A percentile compares a stretch with the other conserved stretches of the same genome.
These are phyloP conservation scores for Drosophila santomea DNA, from an alignment of 1,140 invertebrate genomes.

Conservation along the genomic window DNA sequence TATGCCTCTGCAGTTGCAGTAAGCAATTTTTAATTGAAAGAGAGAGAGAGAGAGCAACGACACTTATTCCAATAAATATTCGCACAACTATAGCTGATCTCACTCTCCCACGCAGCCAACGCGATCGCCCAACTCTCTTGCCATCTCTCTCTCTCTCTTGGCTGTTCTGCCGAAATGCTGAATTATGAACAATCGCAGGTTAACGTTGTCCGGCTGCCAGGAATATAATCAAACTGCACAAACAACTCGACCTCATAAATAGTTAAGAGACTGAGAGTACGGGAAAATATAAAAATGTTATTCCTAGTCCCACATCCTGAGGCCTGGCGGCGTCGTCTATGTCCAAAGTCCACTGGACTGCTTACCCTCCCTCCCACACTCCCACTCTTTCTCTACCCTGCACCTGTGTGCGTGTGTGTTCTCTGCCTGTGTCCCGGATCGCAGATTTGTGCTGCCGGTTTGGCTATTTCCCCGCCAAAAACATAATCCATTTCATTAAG, in stretches of 20 bases:
- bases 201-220: conserved; percentile 17
- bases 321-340: conserved; percentile 24
- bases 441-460: conserved; percentile 12
- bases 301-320: conserved; percentile 36
- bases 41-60: too few relatives aligned
- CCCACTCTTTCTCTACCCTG: background rate
- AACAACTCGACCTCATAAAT: conserved; percentile 67
- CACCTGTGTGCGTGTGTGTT: conserved; percentile 6
- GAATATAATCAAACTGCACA: conserved; percentile 68
- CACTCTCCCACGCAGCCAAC: background rate
- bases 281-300: conserved; percentile 25
- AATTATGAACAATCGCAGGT: conserved; percentile 61
- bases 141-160: background rate
- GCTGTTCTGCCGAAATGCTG: conserved; percentile 15
- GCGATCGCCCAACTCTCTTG: conserved; percentile 10
- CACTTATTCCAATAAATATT: background rate
- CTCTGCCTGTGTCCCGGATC: conserved; percentile 22
- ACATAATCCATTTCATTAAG: background rate
- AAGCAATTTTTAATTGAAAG: conserved; percentile 46
- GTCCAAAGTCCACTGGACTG: conserved; percentile 11
- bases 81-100: conserved; percentile 1
- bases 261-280: conserved; percentile 53
- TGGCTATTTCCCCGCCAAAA: background rate
- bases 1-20: conserved; percentile 16
- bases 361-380: background rate